These are phyloP conservation scores for Sorex fumeus DNA, from an alignment of 2,113 vertebrate species.

Conservation along the genomic window DNA sequence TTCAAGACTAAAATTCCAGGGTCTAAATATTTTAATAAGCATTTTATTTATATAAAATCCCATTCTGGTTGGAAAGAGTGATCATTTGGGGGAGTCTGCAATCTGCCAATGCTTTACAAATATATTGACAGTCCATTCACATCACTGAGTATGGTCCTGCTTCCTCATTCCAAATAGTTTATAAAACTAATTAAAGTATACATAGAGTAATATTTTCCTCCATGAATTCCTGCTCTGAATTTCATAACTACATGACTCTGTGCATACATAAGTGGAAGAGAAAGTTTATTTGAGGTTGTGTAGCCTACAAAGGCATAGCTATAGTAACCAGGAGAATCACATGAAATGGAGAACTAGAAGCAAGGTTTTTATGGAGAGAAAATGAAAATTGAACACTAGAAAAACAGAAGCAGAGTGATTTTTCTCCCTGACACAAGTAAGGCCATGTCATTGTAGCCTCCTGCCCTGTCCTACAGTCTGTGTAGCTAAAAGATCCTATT, in stretches of 20 bases:
- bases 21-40: neutral
- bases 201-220: neutral
- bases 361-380: neutral
- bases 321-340: neutral
- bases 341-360: neutral
- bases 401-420: neutral
- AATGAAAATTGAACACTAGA: neutral
- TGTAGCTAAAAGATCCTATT: neutral
- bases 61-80: neutral
- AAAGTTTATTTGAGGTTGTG: neutral
- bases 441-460: constrained; percentile 8
- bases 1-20: constrained; percentile 37
- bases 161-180: neutral
- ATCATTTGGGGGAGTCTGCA: neutral
- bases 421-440: neutral
- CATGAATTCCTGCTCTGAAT: neutral
- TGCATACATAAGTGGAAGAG: neutral
- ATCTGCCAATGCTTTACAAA: neutral
- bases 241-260: neutral
- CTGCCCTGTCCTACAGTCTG: neutral
- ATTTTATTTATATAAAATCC: neutral
- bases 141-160: neutral
- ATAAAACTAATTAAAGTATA: neutral
- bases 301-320: neutral
- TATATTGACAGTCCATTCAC: neutral